Conservation (phyloP, 2,113 vertebrate genomes). For the Poeciliopsis retropinna region DNA sequence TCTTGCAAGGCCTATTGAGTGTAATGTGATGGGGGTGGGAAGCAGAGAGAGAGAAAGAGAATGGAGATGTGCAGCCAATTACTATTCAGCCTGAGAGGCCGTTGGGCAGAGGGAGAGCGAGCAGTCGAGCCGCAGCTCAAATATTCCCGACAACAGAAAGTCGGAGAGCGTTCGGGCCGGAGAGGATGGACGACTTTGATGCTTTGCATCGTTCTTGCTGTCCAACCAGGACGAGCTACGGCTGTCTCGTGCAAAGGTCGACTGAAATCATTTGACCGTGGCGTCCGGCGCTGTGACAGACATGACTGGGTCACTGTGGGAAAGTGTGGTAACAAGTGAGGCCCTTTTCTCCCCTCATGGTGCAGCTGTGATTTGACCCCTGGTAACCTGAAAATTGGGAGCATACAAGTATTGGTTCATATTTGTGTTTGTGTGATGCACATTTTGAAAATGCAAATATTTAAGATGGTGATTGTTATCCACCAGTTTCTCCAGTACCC, state of each 20-base stretch:
- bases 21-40: conserved; percentile 23
- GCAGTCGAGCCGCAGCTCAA: conserved; percentile 47
- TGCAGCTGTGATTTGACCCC: conserved; percentile 17
- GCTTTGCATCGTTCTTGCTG: conserved; percentile 1
- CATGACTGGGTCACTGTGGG: conserved; percentile 33
- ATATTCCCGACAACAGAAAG: conserved; percentile 43
- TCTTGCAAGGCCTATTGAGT: conserved; percentile 18
- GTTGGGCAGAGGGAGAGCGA: conserved; percentile 36
- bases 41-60: conserved; percentile 12
- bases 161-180: conserved; percentile 19
- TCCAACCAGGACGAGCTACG: neutral
- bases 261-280: conserved; percentile 24
- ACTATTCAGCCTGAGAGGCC: conserved; percentile 68
- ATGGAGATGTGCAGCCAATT: conserved; percentile 59
- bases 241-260: conserved; percentile 5
- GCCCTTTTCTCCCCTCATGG: conserved; percentile 11
- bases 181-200: conserved; percentile 44
- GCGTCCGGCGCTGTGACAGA: conserved; percentile 20
- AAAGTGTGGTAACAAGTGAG: conserved; percentile 36
- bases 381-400: neutral
- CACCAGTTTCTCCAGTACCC: neutral
- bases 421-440: neutral
- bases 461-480: neutral
- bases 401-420: neutral
- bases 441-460: neutral